Conservation (phyloP, 2,888 invertebrate genomes). For the Dexiosoma caninum region DNA sequence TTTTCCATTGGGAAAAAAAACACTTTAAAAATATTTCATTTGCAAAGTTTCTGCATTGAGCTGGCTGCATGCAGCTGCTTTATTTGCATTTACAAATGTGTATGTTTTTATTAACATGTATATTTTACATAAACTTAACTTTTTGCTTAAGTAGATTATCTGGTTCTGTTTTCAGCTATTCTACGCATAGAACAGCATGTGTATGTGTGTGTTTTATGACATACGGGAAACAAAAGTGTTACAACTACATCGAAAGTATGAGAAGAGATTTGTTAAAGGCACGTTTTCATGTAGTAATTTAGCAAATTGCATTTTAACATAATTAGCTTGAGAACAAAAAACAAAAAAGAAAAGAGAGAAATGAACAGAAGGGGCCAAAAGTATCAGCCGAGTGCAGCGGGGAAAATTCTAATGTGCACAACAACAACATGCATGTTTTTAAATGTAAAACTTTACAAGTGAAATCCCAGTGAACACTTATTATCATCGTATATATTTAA, state of each 20-base stretch:
- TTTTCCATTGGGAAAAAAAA: no score
- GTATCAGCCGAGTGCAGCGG: no score
- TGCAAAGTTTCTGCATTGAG: background rate
- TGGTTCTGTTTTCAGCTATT: background rate
- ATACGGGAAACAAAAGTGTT: background rate
- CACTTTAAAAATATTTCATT: background rate
- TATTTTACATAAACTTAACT: slow-evolving; percentile 52
- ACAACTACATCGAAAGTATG: background rate
- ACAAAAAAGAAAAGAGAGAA: no score
- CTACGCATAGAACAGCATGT: background rate
- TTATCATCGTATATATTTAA: no score
- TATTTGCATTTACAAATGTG: slow-evolving; percentile 4
- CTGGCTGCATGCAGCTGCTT: background rate
- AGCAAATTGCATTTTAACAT: slow-evolving; percentile 47
- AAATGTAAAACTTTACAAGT: background rate
- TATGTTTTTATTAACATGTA: slow-evolving; percentile 35
- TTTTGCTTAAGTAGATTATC: slow-evolving; percentile 44
- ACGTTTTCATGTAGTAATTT: slow-evolving; percentile 45
- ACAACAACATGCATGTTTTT: no score
- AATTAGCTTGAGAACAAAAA: no score
- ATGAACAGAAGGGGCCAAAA: no score
- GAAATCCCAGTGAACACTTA: background rate
- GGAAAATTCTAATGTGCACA: background rate
- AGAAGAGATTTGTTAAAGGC: slow-evolving; percentile 27
- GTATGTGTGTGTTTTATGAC: no score